Evolutionary conservation across 2,797 vertebrate genomes (phyloP).

Genomic region (Onychomys arenicola): DNA sequence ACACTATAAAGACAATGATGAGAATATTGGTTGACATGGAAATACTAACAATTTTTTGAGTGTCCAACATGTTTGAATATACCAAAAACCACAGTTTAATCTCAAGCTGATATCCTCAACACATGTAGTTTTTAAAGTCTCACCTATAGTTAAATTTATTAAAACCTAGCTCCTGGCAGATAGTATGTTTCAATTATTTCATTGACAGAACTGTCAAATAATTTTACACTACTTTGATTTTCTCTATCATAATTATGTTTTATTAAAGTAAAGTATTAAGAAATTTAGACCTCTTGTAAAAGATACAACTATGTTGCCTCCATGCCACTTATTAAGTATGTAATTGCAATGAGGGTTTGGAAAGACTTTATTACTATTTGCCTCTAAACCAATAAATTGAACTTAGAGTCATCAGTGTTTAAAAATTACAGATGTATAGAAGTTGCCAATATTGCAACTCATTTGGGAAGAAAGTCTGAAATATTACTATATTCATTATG

Average conservation of each 20-base stretch:
- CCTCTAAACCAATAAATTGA: neutral
- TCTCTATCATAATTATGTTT: neutral
- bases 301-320: neutral
- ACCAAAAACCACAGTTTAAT: neutral
- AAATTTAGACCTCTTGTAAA: neutral
- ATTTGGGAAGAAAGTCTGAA: neutral
- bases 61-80: neutral
- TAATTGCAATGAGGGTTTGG: neutral
- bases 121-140: neutral
- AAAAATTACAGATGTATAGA: neutral
- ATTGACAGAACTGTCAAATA: neutral
- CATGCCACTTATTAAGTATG: neutral
- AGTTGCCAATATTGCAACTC: neutral
- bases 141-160: neutral
- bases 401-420: neutral
- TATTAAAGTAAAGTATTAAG: constrained; percentile 1
- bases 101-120: neutral
- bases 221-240: neutral
- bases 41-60: neutral
- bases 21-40: neutral
- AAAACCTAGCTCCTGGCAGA: neutral
- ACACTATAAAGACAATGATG: neutral
- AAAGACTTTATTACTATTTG: neutral
- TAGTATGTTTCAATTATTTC: neutral
- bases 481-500: neutral